Conservation (phyloP, 2,113 vertebrate genomes). For the human (Homo sapiens) region DNA sequence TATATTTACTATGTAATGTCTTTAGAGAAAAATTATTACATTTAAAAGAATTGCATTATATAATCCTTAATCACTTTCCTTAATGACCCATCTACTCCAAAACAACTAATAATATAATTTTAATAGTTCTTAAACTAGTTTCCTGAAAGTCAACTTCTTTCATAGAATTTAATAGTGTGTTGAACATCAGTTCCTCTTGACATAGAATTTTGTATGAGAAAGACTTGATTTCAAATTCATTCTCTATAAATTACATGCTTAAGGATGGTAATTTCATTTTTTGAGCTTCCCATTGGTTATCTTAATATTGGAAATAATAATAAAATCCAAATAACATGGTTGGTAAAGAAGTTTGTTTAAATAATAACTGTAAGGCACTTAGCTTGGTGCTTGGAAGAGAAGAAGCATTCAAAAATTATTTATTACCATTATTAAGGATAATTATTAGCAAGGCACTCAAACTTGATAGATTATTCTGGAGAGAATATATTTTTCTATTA, state of each 20-base stretch:
- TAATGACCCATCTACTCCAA: not conserved
- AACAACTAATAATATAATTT: not conserved
- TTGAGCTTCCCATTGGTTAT: not conserved
- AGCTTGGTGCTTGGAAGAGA: not conserved
- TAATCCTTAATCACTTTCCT: not conserved
- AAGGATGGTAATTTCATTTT: not conserved
- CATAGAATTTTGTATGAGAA: not conserved
- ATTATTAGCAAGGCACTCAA: conserved; percentile 11
- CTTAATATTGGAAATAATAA: not conserved
- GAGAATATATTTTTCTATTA: not conserved
- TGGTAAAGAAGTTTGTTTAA: not conserved
- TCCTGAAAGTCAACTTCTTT: not conserved
- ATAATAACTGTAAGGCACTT: not conserved
- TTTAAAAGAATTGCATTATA: not conserved
- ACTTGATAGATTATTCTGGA: conserved; percentile 23
- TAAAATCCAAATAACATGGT: not conserved
- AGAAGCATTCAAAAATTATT: not conserved
- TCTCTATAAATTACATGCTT: not conserved
- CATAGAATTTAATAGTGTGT: not conserved
- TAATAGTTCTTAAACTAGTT: not conserved
- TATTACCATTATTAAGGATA: conserved; percentile 2
- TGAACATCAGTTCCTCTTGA: not conserved
- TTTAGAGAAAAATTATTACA: not conserved
- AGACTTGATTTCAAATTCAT: not conserved
- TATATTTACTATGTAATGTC: not conserved